Conservation (phyloP, 2,888 invertebrate genomes). For the Tortricodes alternella region DNA sequence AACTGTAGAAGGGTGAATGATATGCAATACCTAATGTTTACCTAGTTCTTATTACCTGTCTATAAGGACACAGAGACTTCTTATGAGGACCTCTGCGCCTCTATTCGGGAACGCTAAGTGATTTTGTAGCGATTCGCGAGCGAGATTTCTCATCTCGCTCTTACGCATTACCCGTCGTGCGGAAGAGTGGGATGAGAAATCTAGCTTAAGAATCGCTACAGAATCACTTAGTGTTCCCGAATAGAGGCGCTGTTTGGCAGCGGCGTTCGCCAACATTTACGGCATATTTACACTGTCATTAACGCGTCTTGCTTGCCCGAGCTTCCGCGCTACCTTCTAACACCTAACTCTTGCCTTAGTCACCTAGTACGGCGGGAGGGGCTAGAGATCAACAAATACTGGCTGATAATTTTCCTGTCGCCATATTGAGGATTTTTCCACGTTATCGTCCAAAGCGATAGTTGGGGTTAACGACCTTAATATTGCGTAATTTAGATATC, state of each 20-base stretch:
- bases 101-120: too few species aligned
- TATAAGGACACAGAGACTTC: too few species aligned
- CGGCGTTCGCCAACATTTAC: slow-evolving; percentile 47
- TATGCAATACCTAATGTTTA: too few species aligned
- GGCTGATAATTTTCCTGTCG: slow-evolving; percentile 53
- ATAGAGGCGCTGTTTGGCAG: not conserved
- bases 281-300: slow-evolving; percentile 45
- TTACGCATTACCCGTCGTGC: too few species aligned
- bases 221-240: too few species aligned
- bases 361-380: slow-evolving; percentile 35
- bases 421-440: slow-evolving; percentile 59
- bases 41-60: too few species aligned
- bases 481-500: slow-evolving; percentile 65
- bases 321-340: slow-evolving; percentile 35
- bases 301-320: slow-evolving; percentile 43
- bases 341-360: slow-evolving; percentile 31
- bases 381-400: slow-evolving; percentile 47
- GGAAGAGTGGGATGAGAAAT: too few species aligned
- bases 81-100: slow-evolving; percentile 13
- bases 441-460: slow-evolving; percentile 74
- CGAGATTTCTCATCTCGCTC: too few species aligned
- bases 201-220: too few species aligned
- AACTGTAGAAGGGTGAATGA: too few species aligned
- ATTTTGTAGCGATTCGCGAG: too few species aligned
- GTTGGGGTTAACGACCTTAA: slow-evolving; percentile 62